A percentile compares a stretch with the other conserved stretches of the same genome.
Evolutionary conservation across 2,888 invertebrate genomes (phyloP).

Genomic region (Ischnus inquisitorius): DNA sequence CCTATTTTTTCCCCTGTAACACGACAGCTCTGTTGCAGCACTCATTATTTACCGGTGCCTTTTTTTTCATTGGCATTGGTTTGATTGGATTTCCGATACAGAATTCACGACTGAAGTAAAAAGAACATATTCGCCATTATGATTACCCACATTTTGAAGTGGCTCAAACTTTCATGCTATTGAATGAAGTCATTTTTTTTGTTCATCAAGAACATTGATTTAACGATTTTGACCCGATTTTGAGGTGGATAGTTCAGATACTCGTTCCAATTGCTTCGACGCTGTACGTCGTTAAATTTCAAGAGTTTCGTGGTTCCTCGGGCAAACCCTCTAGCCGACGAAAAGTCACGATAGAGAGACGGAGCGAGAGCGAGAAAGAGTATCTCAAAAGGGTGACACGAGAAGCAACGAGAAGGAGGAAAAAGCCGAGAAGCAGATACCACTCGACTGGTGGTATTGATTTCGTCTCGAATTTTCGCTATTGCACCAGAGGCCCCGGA

Average conservation of each 20-base stretch:
- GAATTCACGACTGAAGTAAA: no score
- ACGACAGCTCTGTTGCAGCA: no score
- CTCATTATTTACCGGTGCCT: no score
- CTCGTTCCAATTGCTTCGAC: background rate
- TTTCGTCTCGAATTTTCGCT: constrained; percentile 77
- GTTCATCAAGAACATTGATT: background rate
- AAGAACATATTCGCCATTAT: background rate
- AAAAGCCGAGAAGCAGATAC: constrained; percentile 44
- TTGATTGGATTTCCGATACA: no score
- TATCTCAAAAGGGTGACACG: constrained; percentile 44
- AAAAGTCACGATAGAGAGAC: constrained; percentile 47
- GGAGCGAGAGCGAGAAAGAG: constrained; percentile 61
- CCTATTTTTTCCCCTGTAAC: no score
- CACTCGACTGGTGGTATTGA: constrained; percentile 74
- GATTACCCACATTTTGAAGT: background rate
- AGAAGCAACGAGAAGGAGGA: constrained; percentile 25
- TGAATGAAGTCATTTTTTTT: background rate
- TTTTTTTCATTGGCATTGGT: no score
- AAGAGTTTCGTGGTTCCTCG: constrained; percentile 38
- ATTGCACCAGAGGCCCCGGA: constrained; percentile 58
- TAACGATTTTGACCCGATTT: background rate
- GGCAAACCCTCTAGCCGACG: constrained; percentile 22
- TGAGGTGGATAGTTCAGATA: background rate
- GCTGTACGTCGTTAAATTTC: background rate
- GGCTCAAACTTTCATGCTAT: background rate